A percentile compares a stretch with the other conserved stretches of the same genome.
These are phyloP conservation scores for Temnothorax longispinosus DNA, from an alignment of 1,140 invertebrate species.

Conservation along the genomic window DNA sequence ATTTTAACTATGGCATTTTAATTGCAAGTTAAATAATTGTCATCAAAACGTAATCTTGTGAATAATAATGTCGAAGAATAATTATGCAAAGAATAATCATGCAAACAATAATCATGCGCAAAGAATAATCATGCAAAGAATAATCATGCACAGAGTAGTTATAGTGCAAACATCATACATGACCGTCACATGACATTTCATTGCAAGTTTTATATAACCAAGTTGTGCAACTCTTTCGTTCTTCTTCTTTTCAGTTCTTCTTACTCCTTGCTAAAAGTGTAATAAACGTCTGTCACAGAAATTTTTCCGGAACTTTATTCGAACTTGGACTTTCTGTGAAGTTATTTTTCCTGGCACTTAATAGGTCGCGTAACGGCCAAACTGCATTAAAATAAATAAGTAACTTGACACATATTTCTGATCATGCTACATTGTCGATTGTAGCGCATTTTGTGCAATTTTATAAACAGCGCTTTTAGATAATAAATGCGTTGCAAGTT, in stretches of 20 bases:
- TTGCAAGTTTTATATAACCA: background rate
- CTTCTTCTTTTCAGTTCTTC: background rate
- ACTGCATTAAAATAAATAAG: background rate
- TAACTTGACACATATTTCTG: background rate
- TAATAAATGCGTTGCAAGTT: background rate
- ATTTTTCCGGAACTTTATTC: background rate
- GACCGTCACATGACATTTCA: background rate
- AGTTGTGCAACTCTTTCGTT: background rate
- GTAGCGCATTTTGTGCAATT: background rate
- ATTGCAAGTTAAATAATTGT: background rate
- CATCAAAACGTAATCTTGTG: background rate
- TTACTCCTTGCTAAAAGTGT: background rate
- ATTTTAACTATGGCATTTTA: background rate
- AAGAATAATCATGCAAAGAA: background rate
- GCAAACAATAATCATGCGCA: too few relatives aligned
- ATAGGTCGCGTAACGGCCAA: background rate
- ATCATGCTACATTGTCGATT: background rate
- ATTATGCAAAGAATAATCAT: background rate
- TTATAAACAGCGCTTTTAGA: background rate
- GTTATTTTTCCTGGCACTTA: background rate
- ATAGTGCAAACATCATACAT: background rate
- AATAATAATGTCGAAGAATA: background rate
- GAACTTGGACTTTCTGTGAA: background rate
- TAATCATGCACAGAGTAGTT: background rate
- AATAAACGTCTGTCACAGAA: background rate